A percentile compares a stretch with the other conserved stretches of the same genome.
phyloP scores from a whole-genome alignment of 2,888 invertebrate species.

The Tetanocera ferruginea region DNA sequence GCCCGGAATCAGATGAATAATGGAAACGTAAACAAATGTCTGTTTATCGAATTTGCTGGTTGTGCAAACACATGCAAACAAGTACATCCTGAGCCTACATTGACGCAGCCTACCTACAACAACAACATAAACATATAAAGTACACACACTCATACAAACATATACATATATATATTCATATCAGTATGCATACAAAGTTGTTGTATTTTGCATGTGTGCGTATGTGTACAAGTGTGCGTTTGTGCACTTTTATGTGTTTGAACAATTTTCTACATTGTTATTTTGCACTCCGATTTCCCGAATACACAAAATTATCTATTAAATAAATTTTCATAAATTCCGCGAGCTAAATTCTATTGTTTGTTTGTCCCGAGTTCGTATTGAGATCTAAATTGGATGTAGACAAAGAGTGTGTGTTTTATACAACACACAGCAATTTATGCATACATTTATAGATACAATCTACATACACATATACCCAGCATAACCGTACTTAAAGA shows the following conservation, averaged over 20 bases:
- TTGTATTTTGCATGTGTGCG: background rate
- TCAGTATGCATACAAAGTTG: background rate
- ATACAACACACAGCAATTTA: background rate
- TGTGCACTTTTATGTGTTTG: slow-evolving; percentile 1
- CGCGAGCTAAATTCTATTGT: background rate
- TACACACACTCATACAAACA: background rate
- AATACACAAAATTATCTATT: slow-evolving; percentile 16
- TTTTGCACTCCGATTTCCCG: slow-evolving; percentile 9
- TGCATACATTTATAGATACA: too few relatives aligned
- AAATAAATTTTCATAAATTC: slow-evolving; percentile 31
- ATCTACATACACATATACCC: too few relatives aligned
- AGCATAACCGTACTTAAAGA: too few relatives aligned
- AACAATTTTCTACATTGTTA: slow-evolving; percentile 28
- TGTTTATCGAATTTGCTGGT: slow-evolving; percentile 33
- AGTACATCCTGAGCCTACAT: background rate
- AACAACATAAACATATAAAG: slow-evolving; percentile 1
- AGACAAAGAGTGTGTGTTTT: background rate
- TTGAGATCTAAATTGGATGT: slow-evolving; percentile 8
- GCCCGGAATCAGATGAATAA: slow-evolving; percentile 34
- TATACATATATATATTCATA: too few relatives aligned
- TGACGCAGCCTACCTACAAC: background rate
- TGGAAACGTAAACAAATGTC: slow-evolving; percentile 39
- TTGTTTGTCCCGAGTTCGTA: background rate
- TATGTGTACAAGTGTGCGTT: background rate
- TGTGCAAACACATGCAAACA: slow-evolving; percentile 18